Evolutionary conservation across 2,113 vertebrate genomes (phyloP).

Genomic region (Apodemus sylvaticus): DNA sequence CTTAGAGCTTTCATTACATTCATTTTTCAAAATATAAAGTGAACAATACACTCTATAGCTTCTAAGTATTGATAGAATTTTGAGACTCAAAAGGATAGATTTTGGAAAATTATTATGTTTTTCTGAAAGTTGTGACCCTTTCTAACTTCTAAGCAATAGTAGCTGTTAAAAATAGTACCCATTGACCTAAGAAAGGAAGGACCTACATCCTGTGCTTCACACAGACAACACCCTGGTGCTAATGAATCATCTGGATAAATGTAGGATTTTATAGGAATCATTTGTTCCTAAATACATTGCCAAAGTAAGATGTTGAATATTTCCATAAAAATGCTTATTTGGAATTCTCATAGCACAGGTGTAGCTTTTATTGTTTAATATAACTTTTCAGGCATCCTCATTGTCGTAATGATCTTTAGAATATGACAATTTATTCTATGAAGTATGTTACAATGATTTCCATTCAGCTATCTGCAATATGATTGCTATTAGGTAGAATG

Average conservation of each 20-base stretch:
- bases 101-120: neutral
- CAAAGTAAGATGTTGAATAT: neutral
- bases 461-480: neutral
- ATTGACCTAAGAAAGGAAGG: neutral
- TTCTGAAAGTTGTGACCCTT: neutral
- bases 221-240: neutral
- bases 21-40: neutral
- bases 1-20: neutral
- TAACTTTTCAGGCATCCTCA: neutral
- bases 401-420: constrained; percentile 57
- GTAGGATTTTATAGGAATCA: constrained; percentile 43
- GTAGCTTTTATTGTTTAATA: constrained; percentile 60
- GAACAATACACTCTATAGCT: neutral
- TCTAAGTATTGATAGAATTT: neutral
- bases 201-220: neutral
- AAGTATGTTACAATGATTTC: constrained; percentile 38
- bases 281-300: neutral
- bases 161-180: neutral
- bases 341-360: neutral
- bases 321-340: constrained; percentile 19
- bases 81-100: neutral
- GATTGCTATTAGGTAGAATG: constrained; percentile 59
- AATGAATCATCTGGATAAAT: neutral
- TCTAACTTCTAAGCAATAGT: neutral
- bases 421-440: constrained; percentile 47